A percentile compares a stretch with the other conserved stretches of the same genome.
Conservation (phyloP, 2,113 vertebrate genomes). For the Eulacestoma nigropectus region DNA sequence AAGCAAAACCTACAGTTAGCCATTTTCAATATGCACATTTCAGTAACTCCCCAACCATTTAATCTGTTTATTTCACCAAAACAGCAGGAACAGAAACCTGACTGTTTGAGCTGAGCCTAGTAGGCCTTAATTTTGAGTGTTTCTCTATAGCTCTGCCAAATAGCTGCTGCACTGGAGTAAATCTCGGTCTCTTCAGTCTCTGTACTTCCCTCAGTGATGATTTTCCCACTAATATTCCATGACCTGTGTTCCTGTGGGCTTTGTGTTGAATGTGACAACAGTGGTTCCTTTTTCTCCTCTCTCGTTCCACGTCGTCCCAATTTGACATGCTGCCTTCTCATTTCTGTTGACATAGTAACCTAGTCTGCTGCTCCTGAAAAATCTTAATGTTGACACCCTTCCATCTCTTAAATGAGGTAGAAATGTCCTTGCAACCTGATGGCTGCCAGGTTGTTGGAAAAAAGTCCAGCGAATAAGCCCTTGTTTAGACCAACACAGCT, state of each 20-base stretch:
- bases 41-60: background rate
- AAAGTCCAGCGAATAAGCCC: background rate
- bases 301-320: fast-evolving
- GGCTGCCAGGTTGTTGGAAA: background rate
- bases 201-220: background rate
- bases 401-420: background rate
- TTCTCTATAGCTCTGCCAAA: background rate
- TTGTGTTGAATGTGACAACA: background rate
- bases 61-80: background rate
- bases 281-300: background rate
- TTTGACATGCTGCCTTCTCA: background rate
- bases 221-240: fast-evolving
- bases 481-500: background rate
- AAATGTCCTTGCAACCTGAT: background rate
- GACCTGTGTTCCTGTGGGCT: background rate
- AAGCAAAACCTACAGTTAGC: background rate
- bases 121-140: background rate
- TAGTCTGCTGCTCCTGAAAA: background rate
- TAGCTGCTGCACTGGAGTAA: background rate
- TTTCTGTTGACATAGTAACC: background rate
- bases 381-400: background rate
- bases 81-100: background rate
- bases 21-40: background rate
- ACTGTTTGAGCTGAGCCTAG: background rate
- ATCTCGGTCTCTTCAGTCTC: background rate